Base-by-base conservation (phyloP, 2,888 invertebrate genomes). In the Chaetogeoica ovagalla region DNA sequence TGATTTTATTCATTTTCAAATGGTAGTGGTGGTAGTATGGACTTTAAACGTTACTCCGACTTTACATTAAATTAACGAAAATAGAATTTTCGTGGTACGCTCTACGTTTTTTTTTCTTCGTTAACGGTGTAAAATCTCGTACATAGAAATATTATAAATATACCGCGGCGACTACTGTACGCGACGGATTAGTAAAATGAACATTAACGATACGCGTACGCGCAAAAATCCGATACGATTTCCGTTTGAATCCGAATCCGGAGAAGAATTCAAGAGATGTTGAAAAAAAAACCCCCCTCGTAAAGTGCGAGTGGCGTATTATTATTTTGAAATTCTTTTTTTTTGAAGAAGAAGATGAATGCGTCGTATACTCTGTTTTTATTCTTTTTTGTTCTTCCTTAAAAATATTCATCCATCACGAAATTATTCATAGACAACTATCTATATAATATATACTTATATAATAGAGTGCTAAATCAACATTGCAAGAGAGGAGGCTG, bases 381-480 rank as follows among this genome's bases (percentile, higher is more conserved):
- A 23, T 68, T 68, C n/a, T n/a, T n/a, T n/a, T n/a, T n/a, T n/a
- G n/a, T n/a, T n/a, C n/a, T 59, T 21, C 9, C 8, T 43, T 43
- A 5, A 59, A n/a, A 6, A n/a, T 30, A 30, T 39, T 55, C 15
- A 66, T 43, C 43, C 4, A 68, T 68, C 15, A 75, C 57, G 13
- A 66, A 66, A 75, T 66, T 75, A 75, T 66, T 75, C 66, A 59
- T 66, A 71, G 39, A 66, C 39, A 30, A 55, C 62, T 63, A 63
- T 63, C 19, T 48, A 48, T 48, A 13, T 48, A 48, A 48, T 30
- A 30, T 30, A 4, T 30, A 30, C 48, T 48, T 48, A 48, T 75
- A 43, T 30, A 30, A 30, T 4, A 43, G 2, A 43, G 75, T 75
- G 66, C 66, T 75, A 75, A 75, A 75, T 37, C 66, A 75, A 75